phyloP scores from a whole-genome alignment of 1,140 invertebrate genomes.

The Drosophila neocordata region DNA sequence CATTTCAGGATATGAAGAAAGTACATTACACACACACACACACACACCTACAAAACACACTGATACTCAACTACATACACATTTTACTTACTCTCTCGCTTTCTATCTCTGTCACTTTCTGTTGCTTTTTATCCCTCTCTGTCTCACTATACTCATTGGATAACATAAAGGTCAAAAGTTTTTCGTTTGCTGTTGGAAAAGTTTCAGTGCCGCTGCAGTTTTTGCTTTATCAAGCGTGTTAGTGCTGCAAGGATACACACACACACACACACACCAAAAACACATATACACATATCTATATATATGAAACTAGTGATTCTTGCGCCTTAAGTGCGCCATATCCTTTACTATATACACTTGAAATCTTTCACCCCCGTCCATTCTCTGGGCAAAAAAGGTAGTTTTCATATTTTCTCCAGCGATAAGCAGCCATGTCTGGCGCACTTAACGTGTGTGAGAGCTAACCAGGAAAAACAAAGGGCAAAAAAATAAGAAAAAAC shows the following conservation, averaged over 20 bases:
- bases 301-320: slow-evolving; percentile 32
- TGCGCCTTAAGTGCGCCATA: slow-evolving; percentile 60
- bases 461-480: slow-evolving; percentile 29
- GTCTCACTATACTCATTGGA: slow-evolving; percentile 16
- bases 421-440: slow-evolving; percentile 58
- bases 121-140: not conserved
- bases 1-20: slow-evolving; percentile 64
- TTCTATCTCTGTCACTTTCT: not conserved
- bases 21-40: slow-evolving; percentile 27
- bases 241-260: slow-evolving; percentile 35
- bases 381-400: slow-evolving; percentile 47
- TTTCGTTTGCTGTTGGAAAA: slow-evolving; percentile 76
- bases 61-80: not conserved
- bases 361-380: slow-evolving; percentile 43
- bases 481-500: slow-evolving; percentile 22
- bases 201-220: slow-evolving; percentile 57
- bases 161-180: slow-evolving; percentile 76
- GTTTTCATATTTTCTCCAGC: slow-evolving; percentile 76
- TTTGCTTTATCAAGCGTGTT: slow-evolving; percentile 72
- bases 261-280: slow-evolving; percentile 35
- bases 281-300: slow-evolving; percentile 20
- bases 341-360: slow-evolving; percentile 37
- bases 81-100: not conserved
- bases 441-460: slow-evolving; percentile 58
- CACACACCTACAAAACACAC: slow-evolving; percentile 4